These are phyloP conservation scores for Apamea monoglypha DNA, from an alignment of 2,888 invertebrate genomes.

Conservation along the genomic window DNA sequence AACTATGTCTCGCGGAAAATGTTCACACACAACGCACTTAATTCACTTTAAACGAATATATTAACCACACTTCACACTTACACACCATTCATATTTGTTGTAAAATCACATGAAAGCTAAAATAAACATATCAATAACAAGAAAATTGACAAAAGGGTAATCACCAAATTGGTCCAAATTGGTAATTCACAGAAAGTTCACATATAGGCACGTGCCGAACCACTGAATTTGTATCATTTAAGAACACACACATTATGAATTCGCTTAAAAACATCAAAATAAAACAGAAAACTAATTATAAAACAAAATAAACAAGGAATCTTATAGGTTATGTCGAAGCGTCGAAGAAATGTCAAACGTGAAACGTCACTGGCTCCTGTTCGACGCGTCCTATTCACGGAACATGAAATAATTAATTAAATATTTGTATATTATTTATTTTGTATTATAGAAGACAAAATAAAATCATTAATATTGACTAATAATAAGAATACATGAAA, in stretches of 20 bases:
- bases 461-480: too few species aligned
- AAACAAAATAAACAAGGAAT: constrained; percentile 68
- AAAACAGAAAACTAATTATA: constrained; percentile 37
- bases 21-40: constrained; percentile 14
- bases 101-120: constrained; percentile 3
- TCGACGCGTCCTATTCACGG: not conserved
- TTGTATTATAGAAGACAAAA: too few species aligned
- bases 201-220: not conserved
- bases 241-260: not conserved
- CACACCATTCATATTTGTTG: not conserved
- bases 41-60: constrained; percentile 9
- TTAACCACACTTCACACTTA: constrained; percentile 27
- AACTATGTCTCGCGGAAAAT: constrained; percentile 2
- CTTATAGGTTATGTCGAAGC: constrained; percentile 71
- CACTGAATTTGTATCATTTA: not conserved
- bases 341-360: constrained; percentile 72
- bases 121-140: not conserved
- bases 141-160: constrained; percentile 11
- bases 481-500: too few species aligned
- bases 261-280: constrained; percentile 8
- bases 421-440: too few species aligned
- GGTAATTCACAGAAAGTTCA: constrained; percentile 13
- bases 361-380: constrained; percentile 30
- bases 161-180: constrained; percentile 28
- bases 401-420: not conserved